These are phyloP conservation scores for Excalfactoria chinensis DNA, from an alignment of 2,113 vertebrate genomes.

Conservation along the genomic window DNA sequence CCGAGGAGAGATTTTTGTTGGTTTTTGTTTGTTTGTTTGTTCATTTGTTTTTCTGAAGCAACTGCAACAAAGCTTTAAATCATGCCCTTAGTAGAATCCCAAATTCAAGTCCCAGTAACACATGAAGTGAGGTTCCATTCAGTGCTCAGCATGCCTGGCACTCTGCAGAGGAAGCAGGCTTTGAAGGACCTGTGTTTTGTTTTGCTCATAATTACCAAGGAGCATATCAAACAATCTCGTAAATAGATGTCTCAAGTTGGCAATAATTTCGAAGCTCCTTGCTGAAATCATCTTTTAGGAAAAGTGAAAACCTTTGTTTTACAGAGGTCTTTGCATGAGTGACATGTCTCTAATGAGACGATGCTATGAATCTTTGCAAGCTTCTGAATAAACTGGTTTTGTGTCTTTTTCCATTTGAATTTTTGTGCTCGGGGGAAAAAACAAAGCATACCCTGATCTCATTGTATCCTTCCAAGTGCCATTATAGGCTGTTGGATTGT, in stretches of 20 bases:
- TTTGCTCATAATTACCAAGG: background rate
- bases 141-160: background rate
- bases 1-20: background rate
- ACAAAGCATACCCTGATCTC: background rate
- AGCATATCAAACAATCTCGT: background rate
- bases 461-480: background rate
- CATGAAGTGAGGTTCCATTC: background rate
- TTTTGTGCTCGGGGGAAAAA: background rate
- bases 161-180: background rate
- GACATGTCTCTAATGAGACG: background rate
- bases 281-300: background rate
- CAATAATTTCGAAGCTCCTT: background rate
- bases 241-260: background rate
- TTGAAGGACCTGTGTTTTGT: background rate
- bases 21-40: background rate
- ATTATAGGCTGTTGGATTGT: background rate
- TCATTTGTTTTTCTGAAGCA: background rate
- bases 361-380: background rate
- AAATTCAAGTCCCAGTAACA: background rate
- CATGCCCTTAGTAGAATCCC: background rate
- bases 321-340: background rate
- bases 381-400: background rate
- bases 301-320: background rate
- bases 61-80: constrained; percentile 24
- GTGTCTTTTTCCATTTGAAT: background rate